Evolutionary conservation across 1,140 invertebrate genomes (phyloP).

Genomic region (Drosophila nannoptera): DNA sequence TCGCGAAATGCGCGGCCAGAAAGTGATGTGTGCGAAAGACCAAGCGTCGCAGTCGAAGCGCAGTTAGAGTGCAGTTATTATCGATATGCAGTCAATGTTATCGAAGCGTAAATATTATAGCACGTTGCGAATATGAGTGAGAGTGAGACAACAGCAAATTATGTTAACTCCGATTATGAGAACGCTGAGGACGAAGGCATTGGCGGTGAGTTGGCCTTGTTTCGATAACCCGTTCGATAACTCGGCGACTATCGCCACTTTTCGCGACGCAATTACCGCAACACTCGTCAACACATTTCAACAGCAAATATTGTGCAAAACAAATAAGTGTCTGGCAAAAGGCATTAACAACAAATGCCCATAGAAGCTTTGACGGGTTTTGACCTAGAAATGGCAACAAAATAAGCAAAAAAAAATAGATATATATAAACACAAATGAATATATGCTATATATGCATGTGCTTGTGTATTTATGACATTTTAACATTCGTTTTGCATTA

Average conservation of each 20-base stretch:
- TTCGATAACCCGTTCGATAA: not conserved
- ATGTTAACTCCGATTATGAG: conserved; percentile 43
- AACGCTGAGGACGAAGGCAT: conserved; percentile 60
- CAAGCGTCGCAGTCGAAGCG: not conserved
- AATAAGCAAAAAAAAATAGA: conserved; percentile 35
- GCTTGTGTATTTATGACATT: conserved; percentile 7
- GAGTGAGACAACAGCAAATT: conserved; percentile 6
- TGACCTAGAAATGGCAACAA: conserved; percentile 50
- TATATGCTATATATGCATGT: not conserved
- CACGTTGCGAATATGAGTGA: conserved; percentile 29
- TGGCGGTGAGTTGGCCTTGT: conserved; percentile 50
- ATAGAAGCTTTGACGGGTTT: conserved; percentile 33
- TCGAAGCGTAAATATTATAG: not conserved
- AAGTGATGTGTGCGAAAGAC: conserved; percentile 14
- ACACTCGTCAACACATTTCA: conserved; percentile 23
- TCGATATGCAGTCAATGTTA: not conserved
- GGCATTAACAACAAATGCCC: conserved; percentile 36
- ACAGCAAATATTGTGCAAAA: conserved; percentile 49
- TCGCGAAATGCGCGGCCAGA: conserved; percentile 20
- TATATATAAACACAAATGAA: not conserved
- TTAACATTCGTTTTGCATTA: conserved; percentile 55
- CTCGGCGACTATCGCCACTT: conserved; percentile 8
- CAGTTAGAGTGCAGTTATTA: not conserved
- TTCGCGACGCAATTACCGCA: conserved; percentile 40
- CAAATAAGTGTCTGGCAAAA: conserved; percentile 30